These are phyloP conservation scores for Moxostoma hubbsi DNA, from an alignment of 2,797 vertebrate genomes.

Conservation along the genomic window DNA sequence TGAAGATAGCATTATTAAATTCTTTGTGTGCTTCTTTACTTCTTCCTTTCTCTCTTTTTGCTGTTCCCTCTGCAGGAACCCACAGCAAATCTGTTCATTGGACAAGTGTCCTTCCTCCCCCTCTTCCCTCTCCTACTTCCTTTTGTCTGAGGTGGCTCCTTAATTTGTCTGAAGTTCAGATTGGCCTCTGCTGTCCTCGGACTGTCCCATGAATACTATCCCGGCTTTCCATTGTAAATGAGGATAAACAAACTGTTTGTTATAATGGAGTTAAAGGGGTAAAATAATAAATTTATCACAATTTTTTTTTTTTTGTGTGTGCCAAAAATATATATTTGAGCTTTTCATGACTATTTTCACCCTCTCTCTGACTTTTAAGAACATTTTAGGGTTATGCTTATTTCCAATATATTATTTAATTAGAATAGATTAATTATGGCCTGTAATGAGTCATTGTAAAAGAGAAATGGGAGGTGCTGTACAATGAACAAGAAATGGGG, in stretches of 20 bases:
- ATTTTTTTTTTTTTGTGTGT: too few relatives aligned
- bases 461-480: too few relatives aligned
- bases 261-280: neutral
- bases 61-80: slow-evolving; percentile 56
- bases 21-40: slow-evolving; percentile 13
- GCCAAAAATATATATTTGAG: too few relatives aligned
- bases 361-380: too few relatives aligned
- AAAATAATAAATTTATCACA: too few relatives aligned
- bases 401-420: too few relatives aligned
- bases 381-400: too few relatives aligned
- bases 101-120: slow-evolving; percentile 14
- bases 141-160: slow-evolving; percentile 58
- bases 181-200: slow-evolving; percentile 54
- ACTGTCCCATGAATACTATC: slow-evolving; percentile 33
- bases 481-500: too few relatives aligned
- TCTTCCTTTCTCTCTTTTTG: slow-evolving; percentile 44
- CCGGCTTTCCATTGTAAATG: slow-evolving; percentile 10
- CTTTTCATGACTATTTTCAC: too few relatives aligned
- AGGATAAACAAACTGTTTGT: slow-evolving; percentile 28
- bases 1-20: slow-evolving; percentile 28
- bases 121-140: slow-evolving; percentile 47
- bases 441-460: too few relatives aligned
- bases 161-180: slow-evolving; percentile 36
- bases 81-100: slow-evolving; percentile 67
- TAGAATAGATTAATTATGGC: too few relatives aligned